Conservation (phyloP, 2,888 invertebrate genomes). For the Zaprionus lineosus region DNA sequence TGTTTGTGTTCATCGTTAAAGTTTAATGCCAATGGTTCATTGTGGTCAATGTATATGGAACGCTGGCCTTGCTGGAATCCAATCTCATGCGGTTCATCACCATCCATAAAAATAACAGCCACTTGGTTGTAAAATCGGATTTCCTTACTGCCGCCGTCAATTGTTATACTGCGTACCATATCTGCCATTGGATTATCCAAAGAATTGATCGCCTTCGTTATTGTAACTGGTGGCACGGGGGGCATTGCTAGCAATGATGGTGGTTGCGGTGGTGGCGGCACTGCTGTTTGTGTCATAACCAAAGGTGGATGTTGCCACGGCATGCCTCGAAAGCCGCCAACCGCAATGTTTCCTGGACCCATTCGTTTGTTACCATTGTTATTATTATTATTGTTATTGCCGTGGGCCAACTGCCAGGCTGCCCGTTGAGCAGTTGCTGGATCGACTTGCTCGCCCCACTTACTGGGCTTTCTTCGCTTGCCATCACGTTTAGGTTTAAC, state of each 20-base stretch:
- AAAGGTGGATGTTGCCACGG: slow-evolving; percentile 74
- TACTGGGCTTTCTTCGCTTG: slow-evolving; percentile 78
- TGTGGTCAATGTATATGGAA: slow-evolving; percentile 89
- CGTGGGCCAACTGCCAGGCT: slow-evolving; percentile 59
- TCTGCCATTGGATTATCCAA: slow-evolving; percentile 86
- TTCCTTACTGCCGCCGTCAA: slow-evolving; percentile 91
- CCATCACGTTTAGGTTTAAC: slow-evolving; percentile 55
- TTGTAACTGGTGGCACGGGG: slow-evolving; percentile 42
- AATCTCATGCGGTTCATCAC: slow-evolving; percentile 93
- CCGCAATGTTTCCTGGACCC: slow-evolving; percentile 10
- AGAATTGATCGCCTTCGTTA: slow-evolving; percentile 77
- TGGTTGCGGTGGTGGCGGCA: slow-evolving; percentile 58
- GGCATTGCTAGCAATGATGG: slow-evolving; percentile 62
- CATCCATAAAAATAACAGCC: slow-evolving; percentile 92
- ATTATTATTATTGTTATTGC: slow-evolving; percentile 42
- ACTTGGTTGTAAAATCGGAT: slow-evolving; percentile 92
- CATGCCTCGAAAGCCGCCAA: slow-evolving; percentile 57
- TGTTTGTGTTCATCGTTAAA: slow-evolving; percentile 89
- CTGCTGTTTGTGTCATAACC: slow-evolving; percentile 50
- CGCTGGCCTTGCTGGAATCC: slow-evolving; percentile 91
- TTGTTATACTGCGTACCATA: slow-evolving; percentile 90
- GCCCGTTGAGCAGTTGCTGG: slow-evolving; percentile 57
- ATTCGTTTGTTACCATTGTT: slow-evolving; percentile 38
- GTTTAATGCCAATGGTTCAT: slow-evolving; percentile 86
- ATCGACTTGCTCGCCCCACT: slow-evolving; percentile 79